Base-by-base conservation (phyloP, 2,888 invertebrate genomes). In the Eumacrocentrus americanus region DNA sequence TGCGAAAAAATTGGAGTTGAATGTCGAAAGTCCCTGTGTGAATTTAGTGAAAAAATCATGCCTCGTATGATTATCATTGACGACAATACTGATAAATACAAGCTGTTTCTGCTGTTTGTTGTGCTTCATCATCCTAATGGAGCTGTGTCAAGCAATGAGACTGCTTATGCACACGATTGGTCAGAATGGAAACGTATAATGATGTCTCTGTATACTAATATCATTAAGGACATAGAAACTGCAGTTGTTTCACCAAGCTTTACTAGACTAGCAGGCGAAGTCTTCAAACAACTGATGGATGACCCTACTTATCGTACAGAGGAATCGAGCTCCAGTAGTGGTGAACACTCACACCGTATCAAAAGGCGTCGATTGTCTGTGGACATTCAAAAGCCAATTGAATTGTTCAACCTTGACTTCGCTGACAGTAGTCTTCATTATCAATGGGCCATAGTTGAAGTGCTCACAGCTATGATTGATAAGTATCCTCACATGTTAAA, bases 51-150 rank as follows among this genome's bases (percentile, higher is more conserved):
- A 76, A 80, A 67, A 55, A 75, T 82, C 34, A 69, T 84, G 34
- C 79, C 82, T 1, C 65, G 75, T 18, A 71, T 85, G 46, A 77
- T 86, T 54, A 80, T 81, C 65, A 80, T 81, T 62, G 69, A 70
- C 16, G 65, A 70, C 14, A 67, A 66, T 38, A 68, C 73, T 29
- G 75, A 80, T 53, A 78, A 85, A 47, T 81, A 84, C 44, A 81
- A 84, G 61, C 81, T 85, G 65, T 75, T 84, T 16, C 68, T 83
- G 3, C 71, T 85, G n/a, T 83, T 85, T 75, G 67, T 85, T 11
- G 74, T 80, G 64, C 72, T 84, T 25, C 86, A 86, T 72, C 82
- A 84, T 74, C 85, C 86, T 0, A 75, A 78, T 55, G 84, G 85
- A 18, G 78, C 72, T 2, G 63, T 58, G 12, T 72, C 77, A 55